phyloP scores from a whole-genome alignment of 2,113 vertebrate genomes.

The Sus scrofa region DNA sequence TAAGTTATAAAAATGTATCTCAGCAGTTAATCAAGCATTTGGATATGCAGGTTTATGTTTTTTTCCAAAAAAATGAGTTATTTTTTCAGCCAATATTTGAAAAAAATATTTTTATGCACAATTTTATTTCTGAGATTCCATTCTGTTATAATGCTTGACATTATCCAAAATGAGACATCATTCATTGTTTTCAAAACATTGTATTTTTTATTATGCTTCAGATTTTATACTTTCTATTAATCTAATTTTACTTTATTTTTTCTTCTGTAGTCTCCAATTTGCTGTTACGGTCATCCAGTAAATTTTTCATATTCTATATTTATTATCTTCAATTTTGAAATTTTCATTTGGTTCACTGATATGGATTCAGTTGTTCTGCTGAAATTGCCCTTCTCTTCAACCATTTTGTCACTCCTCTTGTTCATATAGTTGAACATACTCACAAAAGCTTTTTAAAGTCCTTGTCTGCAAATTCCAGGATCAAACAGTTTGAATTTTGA shows the following conservation, averaged over 20 bases:
- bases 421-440: neutral
- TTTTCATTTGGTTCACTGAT: neutral
- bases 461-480: neutral
- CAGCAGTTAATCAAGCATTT: neutral
- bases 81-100: neutral
- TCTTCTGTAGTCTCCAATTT: neutral
- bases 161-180: neutral
- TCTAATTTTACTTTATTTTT: constrained; percentile 1
- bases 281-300: neutral
- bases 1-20: neutral
- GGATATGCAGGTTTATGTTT: neutral
- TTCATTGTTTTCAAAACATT: neutral
- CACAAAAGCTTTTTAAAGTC: neutral
- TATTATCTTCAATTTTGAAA: neutral
- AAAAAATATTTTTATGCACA: neutral
- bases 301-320: neutral
- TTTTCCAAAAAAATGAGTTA: neutral
- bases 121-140: neutral
- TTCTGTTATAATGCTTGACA: neutral
- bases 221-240: neutral
- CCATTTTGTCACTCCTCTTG: neutral
- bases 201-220: neutral
- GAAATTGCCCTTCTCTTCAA: neutral
- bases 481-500: neutral
- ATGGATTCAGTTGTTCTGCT: neutral